Evolutionary conservation across 1,140 invertebrate species (phyloP).

Genomic region (Heliconius congener): DNA sequence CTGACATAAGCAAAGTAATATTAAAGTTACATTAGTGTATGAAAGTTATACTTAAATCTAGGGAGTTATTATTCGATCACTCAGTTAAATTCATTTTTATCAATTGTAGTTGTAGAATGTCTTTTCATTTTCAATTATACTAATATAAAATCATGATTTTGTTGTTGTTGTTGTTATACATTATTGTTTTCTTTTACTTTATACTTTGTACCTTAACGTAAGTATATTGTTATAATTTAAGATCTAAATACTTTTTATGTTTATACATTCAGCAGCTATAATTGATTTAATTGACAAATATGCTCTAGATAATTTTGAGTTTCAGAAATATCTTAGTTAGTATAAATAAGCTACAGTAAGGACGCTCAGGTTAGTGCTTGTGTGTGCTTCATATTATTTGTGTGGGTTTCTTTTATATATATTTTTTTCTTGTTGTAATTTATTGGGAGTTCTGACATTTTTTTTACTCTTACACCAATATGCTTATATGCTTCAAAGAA

Average conservation of each 20-base stretch:
- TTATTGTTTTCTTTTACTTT: no score
- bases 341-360: slow-evolving; percentile 13
- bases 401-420: background rate
- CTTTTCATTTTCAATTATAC: no score
- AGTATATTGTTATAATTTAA: background rate
- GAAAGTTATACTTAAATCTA: no score
- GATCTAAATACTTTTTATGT: background rate
- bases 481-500: no score
- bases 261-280: slow-evolving; percentile 15
- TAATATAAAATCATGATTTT: no score
- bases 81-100: no score
- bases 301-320: slow-evolving; percentile 13
- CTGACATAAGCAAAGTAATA: no score
- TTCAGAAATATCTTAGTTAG: slow-evolving; percentile 15
- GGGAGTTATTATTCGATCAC: no score
- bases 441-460: background rate
- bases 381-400: background rate
- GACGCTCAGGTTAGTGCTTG: slow-evolving; percentile 18
- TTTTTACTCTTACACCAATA: background rate
- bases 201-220: no score
- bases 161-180: no score
- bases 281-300: background rate
- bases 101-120: no score
- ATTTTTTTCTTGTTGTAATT: background rate
- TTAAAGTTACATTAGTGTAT: no score